Evolutionary conservation across 2,888 invertebrate species (phyloP), one percentile per base, ranked within the genome.

Genomic region (Himalopsyche anomala): DNA sequence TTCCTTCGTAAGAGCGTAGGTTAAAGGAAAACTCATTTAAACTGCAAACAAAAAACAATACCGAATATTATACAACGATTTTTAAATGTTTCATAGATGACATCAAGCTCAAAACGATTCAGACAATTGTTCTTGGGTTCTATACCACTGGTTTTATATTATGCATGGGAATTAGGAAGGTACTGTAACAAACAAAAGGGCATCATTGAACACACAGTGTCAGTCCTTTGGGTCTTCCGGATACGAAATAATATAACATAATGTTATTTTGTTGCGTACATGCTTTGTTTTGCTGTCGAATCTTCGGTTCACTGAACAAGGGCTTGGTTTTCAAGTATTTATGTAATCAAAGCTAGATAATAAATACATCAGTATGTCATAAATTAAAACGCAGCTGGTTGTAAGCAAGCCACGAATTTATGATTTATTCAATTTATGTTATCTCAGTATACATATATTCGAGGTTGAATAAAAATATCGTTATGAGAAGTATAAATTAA

Each of bases 171-270:
- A 74, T 15, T 74, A 15, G 74, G 74, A 74, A 74, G 74, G 36
- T 19, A 62, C 2, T 38, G 36, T 36, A 12, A 74, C 74, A 74
- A 36, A 74, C 74, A 74, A 74, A 74, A 38, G 12, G 36, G 38
- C 36, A 74, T 74, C 36, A 28, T 28, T 28, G 36, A 38, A 12
- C 28, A 15, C 8, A 38, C 74, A 74, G 8, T 74, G 74, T 74
- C 36, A 74, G 74, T 38, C 74, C 74, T 74, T 74, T 74, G 74
- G 36, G 74, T 36, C 28, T 28, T 74, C 74, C 74, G 74, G 74
- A 74, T 74, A 74, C n/a, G 38, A 74, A 74, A 74, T 36, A 36
- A 74, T 74, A 74, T 12, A 74, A 74, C 9, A 74, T 62, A 74
- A 36, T 74, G 19, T 74, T 74, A 36, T 74, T 74, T 36, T 74